phyloP scores from a whole-genome alignment of 2,888 invertebrate species.

The Himalopsyche anomala region DNA sequence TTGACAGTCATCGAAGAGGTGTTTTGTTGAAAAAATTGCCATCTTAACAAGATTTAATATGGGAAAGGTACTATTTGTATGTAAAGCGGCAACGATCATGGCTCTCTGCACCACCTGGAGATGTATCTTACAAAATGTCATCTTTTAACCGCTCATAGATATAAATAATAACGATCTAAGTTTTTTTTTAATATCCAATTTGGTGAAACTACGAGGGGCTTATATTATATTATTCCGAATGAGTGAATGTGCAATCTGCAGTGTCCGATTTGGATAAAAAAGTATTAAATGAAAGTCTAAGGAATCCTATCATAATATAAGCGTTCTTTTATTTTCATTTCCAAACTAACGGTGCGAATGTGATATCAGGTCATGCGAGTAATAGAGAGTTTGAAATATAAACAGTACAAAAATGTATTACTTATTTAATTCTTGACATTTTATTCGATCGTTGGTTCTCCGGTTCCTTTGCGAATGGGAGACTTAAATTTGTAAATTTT shows the following conservation, averaged over 20 bases:
- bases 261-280: background rate
- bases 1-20: slow-evolving; percentile 52
- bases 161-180: slow-evolving; percentile 54
- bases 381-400: slow-evolving; percentile 61
- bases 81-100: slow-evolving; percentile 35
- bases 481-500: slow-evolving; percentile 51
- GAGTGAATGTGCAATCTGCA: background rate
- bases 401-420: slow-evolving; percentile 66
- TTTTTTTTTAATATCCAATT: slow-evolving; percentile 48
- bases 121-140: slow-evolving; percentile 47
- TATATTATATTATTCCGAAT: background rate
- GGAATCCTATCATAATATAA: background rate
- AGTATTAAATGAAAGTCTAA: background rate
- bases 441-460: slow-evolving; percentile 55
- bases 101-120: slow-evolving; percentile 37
- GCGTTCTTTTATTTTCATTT: slow-evolving; percentile 9
- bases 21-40: slow-evolving; percentile 23
- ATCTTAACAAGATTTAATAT: slow-evolving; percentile 23
- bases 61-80: slow-evolving; percentile 48
- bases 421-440: slow-evolving; percentile 64
- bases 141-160: slow-evolving; percentile 58
- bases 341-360: slow-evolving; percentile 49
- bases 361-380: slow-evolving; percentile 61
- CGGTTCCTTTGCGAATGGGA: slow-evolving; percentile 1
- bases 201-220: background rate